These are phyloP conservation scores for Tyrophagus putrescentiae DNA, from an alignment of 1,140 invertebrate genomes.

Conservation along the genomic window DNA sequence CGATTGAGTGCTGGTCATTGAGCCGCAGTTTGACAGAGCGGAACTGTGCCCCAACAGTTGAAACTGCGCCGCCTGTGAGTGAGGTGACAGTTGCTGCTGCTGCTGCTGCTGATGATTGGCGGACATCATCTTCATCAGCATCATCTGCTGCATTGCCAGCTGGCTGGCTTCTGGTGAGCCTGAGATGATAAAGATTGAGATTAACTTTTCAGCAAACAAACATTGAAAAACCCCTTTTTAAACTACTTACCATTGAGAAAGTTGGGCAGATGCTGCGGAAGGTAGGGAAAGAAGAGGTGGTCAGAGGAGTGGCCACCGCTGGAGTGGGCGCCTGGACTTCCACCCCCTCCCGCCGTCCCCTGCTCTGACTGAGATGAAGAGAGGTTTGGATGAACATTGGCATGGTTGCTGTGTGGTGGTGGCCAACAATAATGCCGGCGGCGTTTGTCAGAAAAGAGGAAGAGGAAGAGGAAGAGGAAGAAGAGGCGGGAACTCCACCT, in stretches of 20 bases:
- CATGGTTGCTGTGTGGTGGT: not conserved
- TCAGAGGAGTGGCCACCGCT: too few relatives aligned
- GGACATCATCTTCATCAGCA: constrained; percentile 17
- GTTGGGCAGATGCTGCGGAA: not conserved
- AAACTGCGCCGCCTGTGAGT: not conserved
- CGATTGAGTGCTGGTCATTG: too few relatives aligned
- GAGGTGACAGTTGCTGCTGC: not conserved
- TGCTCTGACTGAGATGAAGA: not conserved
- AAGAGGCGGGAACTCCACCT: not conserved
- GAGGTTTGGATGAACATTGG: not conserved
- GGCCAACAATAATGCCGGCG: not conserved
- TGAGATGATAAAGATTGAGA: not conserved
- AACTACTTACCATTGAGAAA: constrained; percentile 13
- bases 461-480: too few relatives aligned
- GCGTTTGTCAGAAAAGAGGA: too few relatives aligned
- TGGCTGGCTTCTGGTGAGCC: not conserved
- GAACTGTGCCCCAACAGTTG: too few relatives aligned
- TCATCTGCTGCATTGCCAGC: constrained; percentile 14
- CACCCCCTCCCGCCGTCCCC: not conserved
- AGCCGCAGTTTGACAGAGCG: too few relatives aligned
- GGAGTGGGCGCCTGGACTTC: not conserved
- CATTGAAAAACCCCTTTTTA: too few relatives aligned
- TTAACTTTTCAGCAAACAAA: not conserved
- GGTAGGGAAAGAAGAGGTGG: constrained; percentile 2
- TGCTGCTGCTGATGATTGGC: not conserved